Evolutionary conservation across 2,888 invertebrate species (phyloP), one percentile per base, ranked within the genome.

Genomic region (Subacronicta megacephala): DNA sequence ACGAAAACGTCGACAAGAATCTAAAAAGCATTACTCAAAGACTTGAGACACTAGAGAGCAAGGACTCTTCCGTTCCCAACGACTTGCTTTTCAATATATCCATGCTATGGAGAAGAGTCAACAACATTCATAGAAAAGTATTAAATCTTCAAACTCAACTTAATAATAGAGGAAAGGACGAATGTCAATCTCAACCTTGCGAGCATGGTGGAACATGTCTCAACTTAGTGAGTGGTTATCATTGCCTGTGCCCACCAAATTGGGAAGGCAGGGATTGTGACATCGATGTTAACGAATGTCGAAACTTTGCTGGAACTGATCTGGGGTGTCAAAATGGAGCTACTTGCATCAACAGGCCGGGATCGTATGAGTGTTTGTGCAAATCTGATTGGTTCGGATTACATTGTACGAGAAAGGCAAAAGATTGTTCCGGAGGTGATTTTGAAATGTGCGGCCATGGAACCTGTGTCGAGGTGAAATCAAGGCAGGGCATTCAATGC

Each of bases 291-390:
- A 97, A 99, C 82, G 99, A 99, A 90, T 99, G 99, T 85, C 93
- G 95, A 0, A 95, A 95, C 75, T 97, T 96, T 80, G 95, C 95
- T 7, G 98, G 98, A 26, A 98, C 98, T 0, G 98, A 97, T 82
- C 93, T 98, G 38, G 98, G 98, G 2, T 99, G 99, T 85, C 98
- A 99, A 90, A 98, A 99, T 90, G 97, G 97, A 12, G 98, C 97
- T 0, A 96, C 96, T 3, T 99, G 99, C 81, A 88, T 96, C 16
- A 98, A 99, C 85, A 95, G 94, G 55, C 95, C 95, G 1, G 99
- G 99, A 51, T 94, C 96, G 12, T 99, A 97, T 85, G 96, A 96
- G 96, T 99, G 99, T 85, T 81, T 94, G 7, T 99, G 99, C 82
- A 85, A 95, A 29, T 75, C 96, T 0, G 97, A 97, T 33, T 99